These are phyloP conservation scores for Diorhabda elongata DNA, from an alignment of 1,140 invertebrate genomes.

Conservation along the genomic window DNA sequence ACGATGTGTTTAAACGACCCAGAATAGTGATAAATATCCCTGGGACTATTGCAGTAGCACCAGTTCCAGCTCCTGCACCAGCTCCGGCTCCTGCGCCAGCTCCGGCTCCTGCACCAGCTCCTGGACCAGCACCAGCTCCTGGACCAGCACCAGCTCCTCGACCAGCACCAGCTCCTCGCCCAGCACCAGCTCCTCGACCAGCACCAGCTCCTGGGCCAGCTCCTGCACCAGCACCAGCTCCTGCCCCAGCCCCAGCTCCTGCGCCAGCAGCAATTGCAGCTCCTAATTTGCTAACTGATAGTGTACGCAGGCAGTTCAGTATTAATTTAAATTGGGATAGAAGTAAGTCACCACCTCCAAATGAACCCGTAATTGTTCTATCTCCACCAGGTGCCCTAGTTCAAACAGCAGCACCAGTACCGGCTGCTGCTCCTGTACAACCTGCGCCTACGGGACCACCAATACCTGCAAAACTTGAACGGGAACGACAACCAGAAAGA, in stretches of 20 bases:
- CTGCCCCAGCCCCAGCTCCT: not conserved
- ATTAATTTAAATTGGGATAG: constrained; percentile 15
- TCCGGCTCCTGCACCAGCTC: not conserved
- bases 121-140: not conserved
- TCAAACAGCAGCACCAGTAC: not conserved
- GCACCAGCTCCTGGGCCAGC: constrained; percentile 4
- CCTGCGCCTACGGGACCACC: not conserved
- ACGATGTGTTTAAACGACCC: constrained; percentile 20
- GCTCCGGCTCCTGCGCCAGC: constrained; percentile 8
- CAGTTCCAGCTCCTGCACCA: not conserved
- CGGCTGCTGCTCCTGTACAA: constrained; percentile 7
- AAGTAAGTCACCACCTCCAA: constrained; percentile 1
- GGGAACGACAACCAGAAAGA: not conserved
- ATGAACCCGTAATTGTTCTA: constrained; percentile 6
- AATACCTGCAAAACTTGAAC: not conserved
- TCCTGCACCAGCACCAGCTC: constrained; percentile 1
- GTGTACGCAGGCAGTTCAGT: constrained; percentile 12
- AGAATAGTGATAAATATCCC: constrained; percentile 8
- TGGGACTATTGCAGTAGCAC: not conserved
- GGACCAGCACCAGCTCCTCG: constrained; percentile 3
- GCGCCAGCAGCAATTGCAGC: not conserved
- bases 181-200: constrained; percentile 2
- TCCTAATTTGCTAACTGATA: constrained; percentile 7
- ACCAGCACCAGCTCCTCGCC: constrained; percentile 1
- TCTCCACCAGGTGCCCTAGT: not conserved